Evolutionary conservation across 1,140 invertebrate genomes (phyloP), one percentile per base, ranked within the genome.

Genomic region (Sesamia nonagrioides): DNA sequence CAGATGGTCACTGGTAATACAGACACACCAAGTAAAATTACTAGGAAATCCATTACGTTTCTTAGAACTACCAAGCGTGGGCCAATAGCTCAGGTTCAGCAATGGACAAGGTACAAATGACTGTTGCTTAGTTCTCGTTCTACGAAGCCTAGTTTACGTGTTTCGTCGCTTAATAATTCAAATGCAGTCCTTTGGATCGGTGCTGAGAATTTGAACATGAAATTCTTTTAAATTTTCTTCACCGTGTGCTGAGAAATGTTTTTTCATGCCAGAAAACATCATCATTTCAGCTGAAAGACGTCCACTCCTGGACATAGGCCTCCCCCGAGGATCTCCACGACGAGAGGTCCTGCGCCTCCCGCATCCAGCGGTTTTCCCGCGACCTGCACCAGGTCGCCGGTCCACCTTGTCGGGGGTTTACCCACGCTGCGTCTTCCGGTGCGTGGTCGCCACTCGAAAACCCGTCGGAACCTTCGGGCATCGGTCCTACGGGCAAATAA

Each of bases 171-270:
- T 17, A 37, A 63, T 63, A 42, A 63, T 63, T 42, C 37, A 63
- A 63, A 63, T 63, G 60, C 60, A 63, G 42, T 63, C 60, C 60
- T 63, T 63, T 63, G 17, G 60, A 42, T 63, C 60, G 5, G 54
- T 27, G 17, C 21, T 56, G 21, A 40, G 60, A 42, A 42, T 2
- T 11, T 60, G 6, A 35, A 60, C 56, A 60, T 18, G 37, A 42
- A 63, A 63, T 40, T 63, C 60, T 63, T 63, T n/a, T 18, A 37
- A 42, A 40, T 63, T 63, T 63, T 63, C 60, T 17, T 42, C 60
- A 18, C 37, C 35, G 11, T 63, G 42, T 18, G 8, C 17, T 63
- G 9, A 37, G 13, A 42, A 42, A 17, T 17, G n/a, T 42, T 42
- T 17, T 18, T 37, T 37, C 37, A 21, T 50, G 1, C 45, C 4